Conservation (phyloP, 1,140 invertebrate genomes). For the Drosophila navojoa region DNA sequence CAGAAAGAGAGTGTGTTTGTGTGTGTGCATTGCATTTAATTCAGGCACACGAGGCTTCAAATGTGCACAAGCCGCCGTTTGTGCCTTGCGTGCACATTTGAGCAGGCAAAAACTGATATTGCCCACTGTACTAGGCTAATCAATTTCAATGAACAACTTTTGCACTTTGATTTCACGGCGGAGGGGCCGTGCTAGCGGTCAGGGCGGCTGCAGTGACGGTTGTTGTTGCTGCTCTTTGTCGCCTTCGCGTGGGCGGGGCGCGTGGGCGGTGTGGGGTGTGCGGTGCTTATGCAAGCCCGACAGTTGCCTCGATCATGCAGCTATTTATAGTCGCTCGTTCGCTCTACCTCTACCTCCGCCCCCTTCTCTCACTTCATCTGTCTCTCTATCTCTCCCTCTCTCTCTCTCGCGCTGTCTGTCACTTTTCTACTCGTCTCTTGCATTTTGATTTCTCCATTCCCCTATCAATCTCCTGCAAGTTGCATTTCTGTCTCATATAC, state of each 20-base stretch:
- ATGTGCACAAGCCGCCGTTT: constrained; percentile 6
- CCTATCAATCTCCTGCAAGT: background rate
- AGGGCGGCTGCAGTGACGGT: too few species aligned
- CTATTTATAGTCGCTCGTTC: constrained; percentile 4
- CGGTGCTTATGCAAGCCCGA: constrained; percentile 8
- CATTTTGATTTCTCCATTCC: background rate
- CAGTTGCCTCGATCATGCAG: background rate
- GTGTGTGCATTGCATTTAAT: constrained; percentile 59
- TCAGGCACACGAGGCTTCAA: constrained; percentile 19
- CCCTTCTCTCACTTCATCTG: background rate
- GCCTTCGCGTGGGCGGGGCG: background rate
- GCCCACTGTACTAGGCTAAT: constrained; percentile 37
- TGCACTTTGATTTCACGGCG: constrained; percentile 65
- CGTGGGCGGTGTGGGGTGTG: background rate
- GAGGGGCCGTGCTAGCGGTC: background rate
- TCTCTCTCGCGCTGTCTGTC: background rate
- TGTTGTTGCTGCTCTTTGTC: background rate
- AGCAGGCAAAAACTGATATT: constrained; percentile 9
- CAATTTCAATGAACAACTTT: constrained; percentile 71
- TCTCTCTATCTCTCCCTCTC: background rate
- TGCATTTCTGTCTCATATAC: background rate
- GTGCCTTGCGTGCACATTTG: constrained; percentile 3
- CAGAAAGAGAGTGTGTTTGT: too few species aligned
- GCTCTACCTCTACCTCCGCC: background rate
- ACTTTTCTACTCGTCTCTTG: too few species aligned